Evolutionary conservation across 2,888 invertebrate genomes (phyloP).

Genomic region (Erebia ligea): DNA sequence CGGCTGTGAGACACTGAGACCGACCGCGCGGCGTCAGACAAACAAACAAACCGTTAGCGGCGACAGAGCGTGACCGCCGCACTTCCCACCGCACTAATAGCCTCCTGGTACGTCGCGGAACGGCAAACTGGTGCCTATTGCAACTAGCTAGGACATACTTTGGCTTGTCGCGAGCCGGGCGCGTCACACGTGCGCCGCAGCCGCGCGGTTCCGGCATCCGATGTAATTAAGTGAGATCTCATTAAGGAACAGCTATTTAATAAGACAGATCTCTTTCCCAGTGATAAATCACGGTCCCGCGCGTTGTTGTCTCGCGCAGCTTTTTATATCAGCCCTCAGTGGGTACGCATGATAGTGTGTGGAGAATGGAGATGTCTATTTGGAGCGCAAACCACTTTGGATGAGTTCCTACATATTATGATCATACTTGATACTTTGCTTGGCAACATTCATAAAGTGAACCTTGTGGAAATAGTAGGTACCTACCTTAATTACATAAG

Average conservation of each 20-base stretch:
- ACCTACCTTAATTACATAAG: too few species aligned
- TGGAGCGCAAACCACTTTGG: background rate
- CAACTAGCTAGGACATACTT: background rate
- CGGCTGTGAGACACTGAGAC: background rate
- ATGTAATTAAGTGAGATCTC: slow-evolving; percentile 42
- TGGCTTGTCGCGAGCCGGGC: background rate
- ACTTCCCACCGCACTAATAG: background rate
- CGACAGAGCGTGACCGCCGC: slow-evolving; percentile 37
- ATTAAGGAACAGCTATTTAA: slow-evolving; percentile 40
- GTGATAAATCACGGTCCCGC: slow-evolving; percentile 35
- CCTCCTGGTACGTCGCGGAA: background rate
- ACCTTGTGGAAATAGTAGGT: too few species aligned
- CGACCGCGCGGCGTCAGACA: background rate
- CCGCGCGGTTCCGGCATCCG: slow-evolving; percentile 38
- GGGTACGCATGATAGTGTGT: background rate
- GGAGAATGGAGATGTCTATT: background rate
- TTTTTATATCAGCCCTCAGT: slow-evolving; percentile 1
- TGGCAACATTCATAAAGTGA: too few species aligned
- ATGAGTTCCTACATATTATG: too few species aligned
- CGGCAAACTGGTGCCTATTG: background rate
- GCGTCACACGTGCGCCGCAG: slow-evolving; percentile 41
- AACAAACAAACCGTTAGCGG: slow-evolving; percentile 43
- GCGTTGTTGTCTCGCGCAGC: slow-evolving; percentile 18
- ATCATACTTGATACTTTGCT: too few species aligned
- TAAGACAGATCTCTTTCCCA: slow-evolving; percentile 39